Base-by-base conservation (phyloP, 2,113 vertebrate genomes). In the Campylorhamphus procurvoides region DNA sequence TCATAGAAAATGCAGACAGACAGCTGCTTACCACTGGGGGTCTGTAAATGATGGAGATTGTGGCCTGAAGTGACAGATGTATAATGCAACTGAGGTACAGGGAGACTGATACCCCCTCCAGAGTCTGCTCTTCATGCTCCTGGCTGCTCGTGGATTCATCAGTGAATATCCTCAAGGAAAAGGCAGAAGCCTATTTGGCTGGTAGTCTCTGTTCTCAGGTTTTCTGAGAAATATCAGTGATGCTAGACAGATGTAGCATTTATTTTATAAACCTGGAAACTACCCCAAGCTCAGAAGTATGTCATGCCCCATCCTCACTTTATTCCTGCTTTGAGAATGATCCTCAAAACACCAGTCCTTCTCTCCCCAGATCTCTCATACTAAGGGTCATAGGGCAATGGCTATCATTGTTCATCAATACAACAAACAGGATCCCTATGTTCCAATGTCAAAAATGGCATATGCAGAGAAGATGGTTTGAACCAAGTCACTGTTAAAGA, bases 11-110 rank as follows among this genome's bases (percentile, higher is more conserved):
- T 74, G 55, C 78, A 94, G 95, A 90, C 71, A 87, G 91, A 94
- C 91, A 96, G 91, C 91, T 94, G 71, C 72, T 94, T 94, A 90
- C 71, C 78, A 93, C 89, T 77, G 75, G 72, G 81, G 47, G 39
- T 90, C 83, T 92, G 72, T 64, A 96, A 92, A 88, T 72, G 68
- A 94, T 78, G 69, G 72, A 92, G 56, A 86, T 1, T 19, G 5
- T 72, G 60, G 85, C 83, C 88, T 87, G 60, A 95, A 93, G 64
- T 90, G 85, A 92, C 90, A 96, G 44, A 86, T 71, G 31, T 47
- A 50, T 64, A 92, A 86, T 19, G 46, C 68, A 94, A 96, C 83
- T 58, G 60, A 94, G 56, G 68, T 72, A 84, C 31, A 35, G 23
- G 22, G 29, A 81, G 56, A 90, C 60, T 64, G 52, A 86, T 42